Evolutionary conservation across 2,113 vertebrate species (phyloP).

Genomic region (Calyptommatus sinebrachiatus): DNA sequence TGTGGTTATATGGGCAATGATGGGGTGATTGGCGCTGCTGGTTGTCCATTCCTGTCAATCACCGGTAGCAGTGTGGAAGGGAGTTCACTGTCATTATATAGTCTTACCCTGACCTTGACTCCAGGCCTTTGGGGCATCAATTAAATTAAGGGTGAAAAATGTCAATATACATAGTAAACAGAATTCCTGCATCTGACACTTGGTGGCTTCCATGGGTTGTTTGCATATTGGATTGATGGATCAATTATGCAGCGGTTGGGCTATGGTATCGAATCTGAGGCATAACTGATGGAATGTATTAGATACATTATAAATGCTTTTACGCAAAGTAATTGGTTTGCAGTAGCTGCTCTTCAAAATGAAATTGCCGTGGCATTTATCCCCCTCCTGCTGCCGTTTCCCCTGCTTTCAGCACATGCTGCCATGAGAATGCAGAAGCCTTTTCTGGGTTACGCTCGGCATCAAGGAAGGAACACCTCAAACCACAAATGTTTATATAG

Average conservation of each 20-base stretch:
- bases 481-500: conserved; percentile 28
- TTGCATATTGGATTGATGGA: conserved; percentile 54
- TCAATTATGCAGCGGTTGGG: conserved; percentile 56
- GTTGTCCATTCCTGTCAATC: no score
- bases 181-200: conserved; percentile 52
- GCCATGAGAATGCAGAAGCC: neutral
- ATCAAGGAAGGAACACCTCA: conserved; percentile 7
- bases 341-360: conserved; percentile 48
- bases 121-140: neutral
- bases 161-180: conserved; percentile 56
- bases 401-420: neutral
- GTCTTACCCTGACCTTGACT: neutral
- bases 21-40: no score
- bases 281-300: conserved; percentile 32
- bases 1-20: no score
- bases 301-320: conserved; percentile 55
- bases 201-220: conserved; percentile 39
- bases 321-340: conserved; percentile 63
- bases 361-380: conserved; percentile 27
- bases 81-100: neutral
- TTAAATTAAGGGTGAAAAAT: conserved; percentile 6
- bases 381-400: neutral
- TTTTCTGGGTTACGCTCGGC: neutral
- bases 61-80: no score
- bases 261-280: conserved; percentile 45